Evolutionary conservation across 2,797 vertebrate genomes (phyloP), one percentile per base, ranked within the genome.

Genomic region (Falco rusticolus): DNA sequence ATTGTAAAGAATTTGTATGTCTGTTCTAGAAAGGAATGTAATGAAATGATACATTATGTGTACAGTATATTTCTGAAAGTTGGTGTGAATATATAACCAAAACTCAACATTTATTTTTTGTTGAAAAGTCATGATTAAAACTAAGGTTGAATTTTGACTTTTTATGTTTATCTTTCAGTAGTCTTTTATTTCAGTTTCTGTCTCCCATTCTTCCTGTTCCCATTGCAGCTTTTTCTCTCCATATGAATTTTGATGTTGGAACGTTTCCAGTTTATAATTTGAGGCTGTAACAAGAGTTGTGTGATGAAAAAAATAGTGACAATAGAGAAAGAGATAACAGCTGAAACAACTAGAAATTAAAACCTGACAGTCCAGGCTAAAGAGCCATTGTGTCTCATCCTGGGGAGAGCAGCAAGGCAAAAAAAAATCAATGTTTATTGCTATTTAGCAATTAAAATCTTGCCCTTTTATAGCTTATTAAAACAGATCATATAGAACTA

Each of bases 401-500:
- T 77, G 50, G 11, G 20, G 6, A 96, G n/a, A 88, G 9, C 17
- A 86, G 31, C 21, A 78, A 81, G 45, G 64, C 17, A 43, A 89
- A 66, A 59, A 59, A 84, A 43, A 69, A 84, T 85, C 85, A 78
- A 95, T 90, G 50, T 86, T 94, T 91, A 94, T 81, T 93, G 80
- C 54, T 91, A 84, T 86, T 95, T 88, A 95, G 25, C 72, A 94
- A 94, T 90, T 94, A 94, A 97, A 96, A 84, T 64, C 65, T 87
- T 87, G 37, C 28, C 43, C 20, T 89, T 94, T 91, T 83, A 80
- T 68, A 74, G 76, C 65, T 93, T 94, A 91, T 93, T 94, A 95
- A 93, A 94, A 68, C 61, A 86, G 57, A 79, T 81, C 25, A 75
- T 90, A 78, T 65, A 88, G 83, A 90, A 78, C 50, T 86, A 94